Base-by-base conservation (phyloP, 2,797 vertebrate species). In the Onychomys arenicola region DNA sequence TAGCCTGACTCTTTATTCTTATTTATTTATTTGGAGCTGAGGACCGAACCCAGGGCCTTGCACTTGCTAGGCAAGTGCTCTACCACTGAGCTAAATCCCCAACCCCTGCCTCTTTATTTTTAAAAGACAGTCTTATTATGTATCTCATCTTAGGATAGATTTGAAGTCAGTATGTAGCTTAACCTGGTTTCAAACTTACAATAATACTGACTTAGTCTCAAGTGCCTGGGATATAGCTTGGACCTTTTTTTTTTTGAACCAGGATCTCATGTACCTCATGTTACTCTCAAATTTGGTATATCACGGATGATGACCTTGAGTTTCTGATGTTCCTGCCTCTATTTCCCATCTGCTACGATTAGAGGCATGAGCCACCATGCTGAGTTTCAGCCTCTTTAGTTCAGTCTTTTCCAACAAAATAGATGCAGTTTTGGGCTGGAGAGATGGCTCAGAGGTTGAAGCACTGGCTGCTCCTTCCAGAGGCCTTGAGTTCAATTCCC, bases 361-460 rank as follows among this genome's bases (percentile, higher is more conserved):
- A 34, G 2, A 69, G 21, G 34, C 65, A 52, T 37, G 65, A 10
- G 23, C 23, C 34, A 29, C 14, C 34, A 55, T 5, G 40, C 85
- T 37, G 8, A 9, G 25, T 37, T 57, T 55, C 16, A 57, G 8
- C 34, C 23, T 71, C 95, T 76, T 94, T 5, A 92, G 63, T 84
- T 57, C 73, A 85, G 91, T 90, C 91, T 97, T 97, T 86, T 93
- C 88, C 49, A 84, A 92, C 0, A 81, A 96, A 97, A 97, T 17
- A 96, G 83, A n/a, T n/a, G n/a, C n/a, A n/a, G n/a, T n/a, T n/a
- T n/a, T n/a, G n/a, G n/a, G n/a, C n/a, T n/a, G n/a, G n/a, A n/a
- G n/a, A n/a, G n/a, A n/a, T n/a, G n/a, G n/a, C n/a, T n/a, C n/a
- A n/a, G n/a, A n/a, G n/a, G n/a, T n/a, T n/a, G n/a, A n/a, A n/a